Conservation (phyloP, 1,140 invertebrate genomes). For the Lineus longissimus region DNA sequence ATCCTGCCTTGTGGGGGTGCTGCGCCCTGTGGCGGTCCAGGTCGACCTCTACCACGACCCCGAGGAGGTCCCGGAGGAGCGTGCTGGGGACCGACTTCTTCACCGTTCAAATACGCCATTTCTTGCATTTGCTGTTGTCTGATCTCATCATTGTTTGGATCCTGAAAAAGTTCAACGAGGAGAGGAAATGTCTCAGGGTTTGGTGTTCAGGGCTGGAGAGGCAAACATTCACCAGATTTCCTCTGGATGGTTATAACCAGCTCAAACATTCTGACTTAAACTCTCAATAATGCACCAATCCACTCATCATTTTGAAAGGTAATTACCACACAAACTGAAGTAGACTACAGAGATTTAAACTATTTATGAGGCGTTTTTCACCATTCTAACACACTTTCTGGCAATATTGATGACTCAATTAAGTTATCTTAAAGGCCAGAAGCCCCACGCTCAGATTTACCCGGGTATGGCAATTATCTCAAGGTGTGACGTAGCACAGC, state of each 20-base stretch:
- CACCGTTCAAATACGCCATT: conserved; percentile 56
- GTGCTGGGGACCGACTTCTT: conserved; percentile 3
- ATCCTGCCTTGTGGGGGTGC: background rate
- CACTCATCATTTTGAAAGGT: background rate
- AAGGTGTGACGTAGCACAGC: too few species aligned
- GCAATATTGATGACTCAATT: too few species aligned
- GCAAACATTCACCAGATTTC: conserved; percentile 9
- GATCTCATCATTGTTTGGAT: conserved; percentile 72
- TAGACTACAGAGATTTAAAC: too few species aligned
- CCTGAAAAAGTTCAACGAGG: conserved; percentile 30
- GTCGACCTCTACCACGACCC: conserved; percentile 24
- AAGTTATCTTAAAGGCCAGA: too few species aligned
- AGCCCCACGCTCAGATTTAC: too few species aligned
- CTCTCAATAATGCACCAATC: too few species aligned
- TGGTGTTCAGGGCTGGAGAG: conserved; percentile 7
- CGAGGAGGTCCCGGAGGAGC: conserved; percentile 17
- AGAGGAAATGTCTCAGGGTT: conserved; percentile 11
- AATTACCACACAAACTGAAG: background rate
- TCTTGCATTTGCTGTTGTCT: conserved; percentile 72
- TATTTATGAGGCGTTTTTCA: too few species aligned
- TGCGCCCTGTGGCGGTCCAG: background rate
- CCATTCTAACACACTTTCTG: too few species aligned
- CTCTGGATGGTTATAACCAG: background rate
- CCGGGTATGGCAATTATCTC: too few species aligned
- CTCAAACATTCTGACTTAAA: too few species aligned